Percentiles rank a stretch among this genome's conserved stretches.
These are phyloP conservation scores for Heliocidaris tuberculata DNA, from an alignment of 35 echinoderm and acorn worm species.

Conservation along the genomic window DNA sequence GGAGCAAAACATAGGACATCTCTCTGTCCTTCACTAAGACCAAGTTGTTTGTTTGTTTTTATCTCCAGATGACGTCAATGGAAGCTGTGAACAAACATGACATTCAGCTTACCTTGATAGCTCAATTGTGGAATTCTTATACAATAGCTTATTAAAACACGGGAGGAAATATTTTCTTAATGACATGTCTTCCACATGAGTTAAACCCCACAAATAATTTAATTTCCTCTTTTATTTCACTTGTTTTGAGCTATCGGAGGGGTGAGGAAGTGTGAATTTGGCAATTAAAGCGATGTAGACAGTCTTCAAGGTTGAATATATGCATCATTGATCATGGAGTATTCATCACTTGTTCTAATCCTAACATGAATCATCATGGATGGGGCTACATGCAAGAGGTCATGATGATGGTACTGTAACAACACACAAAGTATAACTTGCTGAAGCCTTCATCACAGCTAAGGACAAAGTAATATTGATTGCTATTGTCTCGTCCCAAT, in stretches of 20 bases:
- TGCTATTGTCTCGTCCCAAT: not conserved
- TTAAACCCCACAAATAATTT: not conserved
- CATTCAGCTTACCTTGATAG: not conserved
- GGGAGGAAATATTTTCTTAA: not conserved
- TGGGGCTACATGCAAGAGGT: not conserved
- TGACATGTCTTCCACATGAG: not conserved
- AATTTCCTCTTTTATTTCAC: not conserved
- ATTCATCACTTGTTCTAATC: not conserved
- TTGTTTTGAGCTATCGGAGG: not conserved
- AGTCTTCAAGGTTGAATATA: not conserved
- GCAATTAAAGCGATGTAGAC: not conserved
- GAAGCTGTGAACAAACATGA: not conserved
- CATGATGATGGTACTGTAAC: not conserved
- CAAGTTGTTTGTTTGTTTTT: not conserved
- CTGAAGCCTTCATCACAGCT: not conserved
- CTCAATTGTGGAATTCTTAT: not conserved
- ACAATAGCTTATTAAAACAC: not conserved
- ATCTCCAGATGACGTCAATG: not conserved
- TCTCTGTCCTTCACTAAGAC: not conserved
- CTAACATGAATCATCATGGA: not conserved
- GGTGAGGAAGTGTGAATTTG: not conserved
- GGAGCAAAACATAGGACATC: not conserved
- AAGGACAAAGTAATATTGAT: not conserved
- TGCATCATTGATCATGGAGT: not conserved
- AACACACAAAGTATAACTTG: not conserved